Percentiles rank a stretch among this genome's conserved stretches.
Evolutionary conservation across 2,888 invertebrate species (phyloP).

Genomic region (Orthonevra nobilis): DNA sequence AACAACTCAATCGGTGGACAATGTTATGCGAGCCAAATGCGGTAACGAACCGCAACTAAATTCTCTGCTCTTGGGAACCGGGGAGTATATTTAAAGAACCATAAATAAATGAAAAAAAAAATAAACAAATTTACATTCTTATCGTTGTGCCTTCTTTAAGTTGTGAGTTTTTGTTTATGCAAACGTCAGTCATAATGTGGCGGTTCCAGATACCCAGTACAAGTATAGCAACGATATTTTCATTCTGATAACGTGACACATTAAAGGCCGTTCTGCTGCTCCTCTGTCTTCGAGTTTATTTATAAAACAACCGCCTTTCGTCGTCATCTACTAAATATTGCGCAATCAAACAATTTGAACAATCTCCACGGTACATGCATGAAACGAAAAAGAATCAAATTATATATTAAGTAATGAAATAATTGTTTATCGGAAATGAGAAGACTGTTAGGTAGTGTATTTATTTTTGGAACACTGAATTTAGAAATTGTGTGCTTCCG

Average conservation of each 20-base stretch:
- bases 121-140: constrained; percentile 42
- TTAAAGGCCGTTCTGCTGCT: background rate
- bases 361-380: background rate
- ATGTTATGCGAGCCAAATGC: constrained; percentile 19
- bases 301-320: background rate
- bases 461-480: constrained; percentile 25
- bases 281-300: constrained; percentile 19
- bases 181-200: constrained; percentile 38
- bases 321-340: constrained; percentile 17
- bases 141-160: constrained; percentile 18
- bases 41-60: constrained; percentile 26
- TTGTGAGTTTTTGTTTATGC: constrained; percentile 34
- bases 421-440: constrained; percentile 28
- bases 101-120: constrained; percentile 6
- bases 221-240: constrained; percentile 16
- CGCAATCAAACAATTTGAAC: constrained; percentile 7
- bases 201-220: constrained; percentile 18
- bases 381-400: background rate
- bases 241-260: constrained; percentile 37
- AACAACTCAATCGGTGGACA: constrained; percentile 39
- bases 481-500: constrained; percentile 10
- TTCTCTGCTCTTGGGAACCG: too few species aligned
- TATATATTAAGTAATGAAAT: constrained; percentile 14
- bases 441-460: background rate
- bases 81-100: background rate